Conservation (phyloP, 2,797 vertebrate genomes). For the Lacerta agilis region DNA sequence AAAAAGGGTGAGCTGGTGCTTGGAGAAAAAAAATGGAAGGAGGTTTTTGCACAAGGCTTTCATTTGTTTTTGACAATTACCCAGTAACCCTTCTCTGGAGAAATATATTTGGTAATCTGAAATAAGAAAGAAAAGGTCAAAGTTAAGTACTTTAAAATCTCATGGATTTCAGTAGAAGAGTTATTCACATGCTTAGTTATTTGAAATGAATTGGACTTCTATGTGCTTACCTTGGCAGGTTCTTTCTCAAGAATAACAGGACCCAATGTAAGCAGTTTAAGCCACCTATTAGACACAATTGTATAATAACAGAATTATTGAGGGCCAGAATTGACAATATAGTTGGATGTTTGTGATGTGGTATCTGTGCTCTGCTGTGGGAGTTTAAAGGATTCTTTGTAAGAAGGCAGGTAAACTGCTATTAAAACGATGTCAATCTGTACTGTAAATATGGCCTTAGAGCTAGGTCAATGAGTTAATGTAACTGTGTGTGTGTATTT, state of each 20-base stretch:
- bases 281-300: neutral
- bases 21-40: slow-evolving; percentile 54
- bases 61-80: slow-evolving; percentile 58
- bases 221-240: neutral
- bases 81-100: slow-evolving; percentile 48
- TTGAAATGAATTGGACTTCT: neutral
- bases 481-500: too few species aligned
- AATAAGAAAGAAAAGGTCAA: neutral
- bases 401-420: neutral
- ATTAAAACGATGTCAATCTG: neutral
- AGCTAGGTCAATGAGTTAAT: neutral
- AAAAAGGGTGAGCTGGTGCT: slow-evolving; percentile 50
- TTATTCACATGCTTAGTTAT: neutral
- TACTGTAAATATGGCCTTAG: neutral
- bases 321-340: neutral
- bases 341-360: neutral
- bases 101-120: slow-evolving; percentile 58
- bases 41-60: slow-evolving; percentile 50
- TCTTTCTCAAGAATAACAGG: neutral
- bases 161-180: neutral
- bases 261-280: neutral
- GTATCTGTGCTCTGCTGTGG: neutral
- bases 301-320: too few species aligned
- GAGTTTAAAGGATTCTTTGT: neutral
- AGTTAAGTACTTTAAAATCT: neutral